phyloP scores from a whole-genome alignment of 1,140 invertebrate genomes.

The Elysia chlorotica region DNA sequence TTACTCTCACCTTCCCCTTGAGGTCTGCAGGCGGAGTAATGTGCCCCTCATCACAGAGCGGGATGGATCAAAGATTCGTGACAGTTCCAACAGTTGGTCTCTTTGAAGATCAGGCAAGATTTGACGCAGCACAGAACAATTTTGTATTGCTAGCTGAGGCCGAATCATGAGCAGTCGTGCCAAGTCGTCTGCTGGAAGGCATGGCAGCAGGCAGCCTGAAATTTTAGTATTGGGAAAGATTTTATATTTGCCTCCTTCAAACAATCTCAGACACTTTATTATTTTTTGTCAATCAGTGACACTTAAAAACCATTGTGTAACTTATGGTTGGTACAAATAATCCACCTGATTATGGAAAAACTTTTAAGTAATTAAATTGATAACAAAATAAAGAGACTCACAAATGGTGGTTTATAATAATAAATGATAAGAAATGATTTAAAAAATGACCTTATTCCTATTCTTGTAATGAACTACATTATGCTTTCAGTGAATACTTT shows the following conservation, averaged over 20 bases:
- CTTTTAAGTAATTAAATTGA: too few relatives aligned
- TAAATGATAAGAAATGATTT: too few relatives aligned
- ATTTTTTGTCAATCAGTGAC: neutral
- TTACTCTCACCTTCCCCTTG: conserved; percentile 34
- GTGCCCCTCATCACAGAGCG: conserved; percentile 36
- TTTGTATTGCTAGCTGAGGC: conserved; percentile 44
- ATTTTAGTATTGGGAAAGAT: neutral
- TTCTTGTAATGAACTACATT: too few relatives aligned
- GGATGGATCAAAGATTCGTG: conserved; percentile 56
- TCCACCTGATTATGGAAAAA: too few relatives aligned
- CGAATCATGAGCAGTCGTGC: conserved; percentile 49
- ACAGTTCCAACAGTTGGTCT: conserved; percentile 42
- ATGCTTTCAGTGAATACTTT: too few relatives aligned
- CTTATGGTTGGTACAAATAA: too few relatives aligned
- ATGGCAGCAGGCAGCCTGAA: conserved; percentile 30
- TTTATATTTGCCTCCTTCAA: neutral
- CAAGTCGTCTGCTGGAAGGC: conserved; percentile 33
- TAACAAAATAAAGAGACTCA: too few relatives aligned
- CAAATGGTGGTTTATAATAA: too few relatives aligned
- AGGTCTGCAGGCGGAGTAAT: conserved; percentile 30
- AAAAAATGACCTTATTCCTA: too few relatives aligned
- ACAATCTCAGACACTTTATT: neutral
- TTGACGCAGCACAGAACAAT: conserved; percentile 39
- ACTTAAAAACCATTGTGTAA: too few relatives aligned
- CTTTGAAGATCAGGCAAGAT: conserved; percentile 37